These are phyloP conservation scores for Watersipora subatra DNA, from an alignment of 1,140 invertebrate genomes.

Conservation along the genomic window DNA sequence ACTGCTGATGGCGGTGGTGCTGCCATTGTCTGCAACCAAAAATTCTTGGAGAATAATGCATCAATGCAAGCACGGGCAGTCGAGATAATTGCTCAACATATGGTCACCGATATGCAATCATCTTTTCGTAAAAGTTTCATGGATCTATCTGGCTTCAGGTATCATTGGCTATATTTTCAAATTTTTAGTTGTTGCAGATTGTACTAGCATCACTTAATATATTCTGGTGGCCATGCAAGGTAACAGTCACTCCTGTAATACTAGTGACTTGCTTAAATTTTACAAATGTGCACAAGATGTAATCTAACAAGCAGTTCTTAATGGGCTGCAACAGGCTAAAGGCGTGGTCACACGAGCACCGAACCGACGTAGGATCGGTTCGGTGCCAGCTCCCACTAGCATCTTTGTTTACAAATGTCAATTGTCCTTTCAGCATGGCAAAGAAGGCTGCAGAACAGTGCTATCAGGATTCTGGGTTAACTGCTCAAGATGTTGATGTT, in stretches of 20 bases:
- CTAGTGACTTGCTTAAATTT: too few relatives aligned
- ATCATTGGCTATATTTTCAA: neutral
- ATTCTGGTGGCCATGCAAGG: too few relatives aligned
- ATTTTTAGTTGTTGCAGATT: too few relatives aligned
- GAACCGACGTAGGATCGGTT: too few relatives aligned
- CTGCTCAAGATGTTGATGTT: conserved; percentile 42
- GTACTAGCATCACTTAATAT: too few relatives aligned
- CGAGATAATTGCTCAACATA: conserved; percentile 79
- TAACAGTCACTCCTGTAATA: too few relatives aligned
- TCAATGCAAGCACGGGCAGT: conserved; percentile 64
- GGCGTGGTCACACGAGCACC: too few relatives aligned
- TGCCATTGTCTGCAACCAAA: conserved; percentile 70
- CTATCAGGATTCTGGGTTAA: conserved; percentile 7
- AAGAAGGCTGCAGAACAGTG: conserved; percentile 53
- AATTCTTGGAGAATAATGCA: conserved; percentile 66
- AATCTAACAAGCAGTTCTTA: too few relatives aligned
- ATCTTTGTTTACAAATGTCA: too few relatives aligned
- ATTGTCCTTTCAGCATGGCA: conserved; percentile 88
- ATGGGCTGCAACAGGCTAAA: too few relatives aligned
- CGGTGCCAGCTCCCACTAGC: too few relatives aligned
- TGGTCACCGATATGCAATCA: conserved; percentile 67
- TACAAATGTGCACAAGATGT: too few relatives aligned
- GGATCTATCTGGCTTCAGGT: conserved; percentile 4
- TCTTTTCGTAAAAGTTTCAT: conserved; percentile 8
- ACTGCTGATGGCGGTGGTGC: conserved; percentile 87